phyloP scores from a whole-genome alignment of 2,888 invertebrate species.

The Agonopterix subpropinquella region DNA sequence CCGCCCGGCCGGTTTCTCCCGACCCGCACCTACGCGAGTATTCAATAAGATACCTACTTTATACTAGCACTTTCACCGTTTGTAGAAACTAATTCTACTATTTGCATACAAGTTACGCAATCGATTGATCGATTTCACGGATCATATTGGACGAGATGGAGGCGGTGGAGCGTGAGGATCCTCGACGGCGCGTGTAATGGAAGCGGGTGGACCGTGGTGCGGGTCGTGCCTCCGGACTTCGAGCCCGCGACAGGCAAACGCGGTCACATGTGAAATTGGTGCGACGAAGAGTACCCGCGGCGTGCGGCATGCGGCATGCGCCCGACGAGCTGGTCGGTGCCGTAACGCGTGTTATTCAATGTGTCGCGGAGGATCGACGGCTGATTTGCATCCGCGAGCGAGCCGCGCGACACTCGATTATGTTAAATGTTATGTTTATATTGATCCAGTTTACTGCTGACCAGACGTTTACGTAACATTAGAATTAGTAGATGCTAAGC shows the following conservation, averaged over 20 bases:
- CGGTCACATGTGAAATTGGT: background rate
- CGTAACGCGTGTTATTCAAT: too few species aligned
- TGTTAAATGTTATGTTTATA: too few species aligned
- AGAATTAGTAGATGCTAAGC: too few species aligned
- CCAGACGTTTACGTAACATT: too few species aligned
- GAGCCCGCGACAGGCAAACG: background rate
- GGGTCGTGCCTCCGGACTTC: background rate
- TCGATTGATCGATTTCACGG: constrained; percentile 16
- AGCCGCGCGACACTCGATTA: too few species aligned
- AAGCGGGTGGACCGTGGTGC: background rate
- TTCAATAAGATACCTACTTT: constrained; percentile 3
- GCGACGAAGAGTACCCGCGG: too few species aligned
- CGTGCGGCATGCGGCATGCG: too few species aligned
- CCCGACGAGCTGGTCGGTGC: too few species aligned
- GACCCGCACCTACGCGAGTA: constrained; percentile 12
- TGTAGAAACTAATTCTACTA: constrained; percentile 30
- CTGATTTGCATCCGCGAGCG: too few species aligned
- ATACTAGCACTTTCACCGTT: constrained; percentile 45
- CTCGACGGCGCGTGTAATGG: background rate
- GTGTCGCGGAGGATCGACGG: too few species aligned
- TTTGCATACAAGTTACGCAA: constrained; percentile 42
- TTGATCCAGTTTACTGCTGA: too few species aligned
- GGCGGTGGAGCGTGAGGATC: background rate
- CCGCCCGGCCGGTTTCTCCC: constrained; percentile 19
- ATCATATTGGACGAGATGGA: background rate